Evolutionary conservation across 2,113 vertebrate species (phyloP), one percentile per base, ranked within the genome.

Genomic region (Halcyon malimbica): DNA sequence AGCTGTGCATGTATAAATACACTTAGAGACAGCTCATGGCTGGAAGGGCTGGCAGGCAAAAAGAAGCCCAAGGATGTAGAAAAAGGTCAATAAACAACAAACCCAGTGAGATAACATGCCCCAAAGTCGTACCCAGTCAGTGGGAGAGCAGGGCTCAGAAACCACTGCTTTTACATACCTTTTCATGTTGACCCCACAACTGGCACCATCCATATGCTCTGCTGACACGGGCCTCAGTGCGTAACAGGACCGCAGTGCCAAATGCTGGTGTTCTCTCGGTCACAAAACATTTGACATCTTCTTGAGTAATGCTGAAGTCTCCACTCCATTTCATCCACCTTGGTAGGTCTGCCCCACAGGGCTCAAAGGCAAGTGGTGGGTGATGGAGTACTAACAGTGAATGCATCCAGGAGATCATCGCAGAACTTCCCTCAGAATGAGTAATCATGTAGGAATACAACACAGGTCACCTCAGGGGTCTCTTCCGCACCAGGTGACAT

Each of bases 1-100:
- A 67, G 73, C 31, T 78, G 69, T 46, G 56, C 51, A 5, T 56
- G 29, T 35, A 1, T 11, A 19, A 33, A 8, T 75, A 35, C 14
- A 35, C n/a, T 56, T 16, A 23, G 57, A 79, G 65, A 83, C 57
- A 85, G 67, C 3, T 73, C 37, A 2, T 54, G 63, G 31, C 87
- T 93, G 75, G 74, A 64, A 59, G 78, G 48, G 31, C 19, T 85
- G 37, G n/a, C 7, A 54, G 48, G 62, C 26, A 10, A 28, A 50
- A 54, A 41, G 17, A 20, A 11, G 3, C 50, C 75, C 63, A 86
- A 20, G 62, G 91, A 68, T 48, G 24, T 63, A 83, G 11, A 15
- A 44, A 57, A 94, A 87, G 50, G 90, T 96, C 79, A 83, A 17
- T 86, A 63, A 91, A 41, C 67, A 83, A 83, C 35, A 83, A 93